Percentiles rank a stretch among this genome's conserved stretches.
Evolutionary conservation across 2,888 invertebrate species (phyloP).

Genomic region (Lasius platythorax): DNA sequence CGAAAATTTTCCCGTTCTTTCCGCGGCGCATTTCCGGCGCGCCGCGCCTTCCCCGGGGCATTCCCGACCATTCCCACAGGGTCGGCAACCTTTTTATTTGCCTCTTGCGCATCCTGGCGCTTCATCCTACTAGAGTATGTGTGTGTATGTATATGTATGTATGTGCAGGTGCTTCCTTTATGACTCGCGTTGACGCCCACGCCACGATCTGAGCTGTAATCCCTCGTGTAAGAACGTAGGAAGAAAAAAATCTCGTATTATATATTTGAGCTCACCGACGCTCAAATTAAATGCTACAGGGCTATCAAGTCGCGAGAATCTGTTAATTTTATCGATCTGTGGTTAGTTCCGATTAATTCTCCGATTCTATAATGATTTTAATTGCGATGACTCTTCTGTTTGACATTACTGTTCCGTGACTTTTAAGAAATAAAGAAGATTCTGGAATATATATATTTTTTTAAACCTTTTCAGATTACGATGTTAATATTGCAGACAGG

Average conservation of each 20-base stretch:
- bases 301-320: neutral
- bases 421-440: neutral
- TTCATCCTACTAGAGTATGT: neutral
- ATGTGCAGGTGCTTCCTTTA: conserved; percentile 22
- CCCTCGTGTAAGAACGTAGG: neutral
- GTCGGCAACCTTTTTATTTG: conserved; percentile 51
- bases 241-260: neutral
- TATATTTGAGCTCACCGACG: neutral
- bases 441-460: neutral
- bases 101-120: conserved; percentile 1
- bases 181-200: conserved; percentile 60
- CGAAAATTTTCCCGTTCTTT: conserved; percentile 33
- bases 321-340: neutral
- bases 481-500: neutral
- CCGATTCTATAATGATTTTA: neutral
- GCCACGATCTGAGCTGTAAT: conserved; percentile 26
- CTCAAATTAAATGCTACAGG: neutral
- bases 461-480: neutral
- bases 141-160: neutral
- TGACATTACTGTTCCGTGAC: neutral
- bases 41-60: conserved; percentile 37
- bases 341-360: neutral
- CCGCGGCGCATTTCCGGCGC: conserved; percentile 29
- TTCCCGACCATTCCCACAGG: conserved; percentile 25
- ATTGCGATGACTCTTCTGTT: neutral